Base-by-base conservation (phyloP, 2,888 invertebrate species). In the Stenodema calcarata region DNA sequence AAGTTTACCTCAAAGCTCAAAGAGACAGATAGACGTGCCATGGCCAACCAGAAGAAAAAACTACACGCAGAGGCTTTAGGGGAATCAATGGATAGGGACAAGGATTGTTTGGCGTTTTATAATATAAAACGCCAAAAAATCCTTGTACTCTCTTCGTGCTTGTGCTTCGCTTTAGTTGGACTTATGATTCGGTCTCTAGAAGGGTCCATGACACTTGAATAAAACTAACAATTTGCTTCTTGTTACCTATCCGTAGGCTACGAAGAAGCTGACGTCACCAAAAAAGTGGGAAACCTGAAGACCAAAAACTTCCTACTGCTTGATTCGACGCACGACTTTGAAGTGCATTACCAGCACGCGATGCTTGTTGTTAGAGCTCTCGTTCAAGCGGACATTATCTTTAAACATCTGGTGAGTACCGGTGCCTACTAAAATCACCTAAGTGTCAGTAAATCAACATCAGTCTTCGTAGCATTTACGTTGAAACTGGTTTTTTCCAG, bases 261-360 rank as follows among this genome's bases (percentile, higher is more conserved):
- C 90, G 94, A 95, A 90, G 95, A 94, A 87, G 94, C 95, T 42
- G 97, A 97, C 90, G 93, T 97, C 89, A 95, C 96, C 89, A 93
- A 95, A 90, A 94, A 95, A 90, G 96, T 96, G 1, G 94, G 94
- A 79, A 96, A 96, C 91, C 94, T 98, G 88, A 93, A 93, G 30
- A 89, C 89, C 79, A 89, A 90, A 84, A 86, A 88, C 11, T 88
- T 89, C 50, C 90, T 94, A 86, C 90, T 94, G 27, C 91, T 94
- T 42, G 97, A 98, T 91, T 97, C 97, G 78, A 95, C 96, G 0
- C 96, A 96, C 9, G 98, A 98, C 92, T 93, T 94, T 70, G 92
- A 94, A 89, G 96, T 97, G 69, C 98, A 97, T 90, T 95, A 96
- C 90, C 96, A 96, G 90, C 97, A 98, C 91, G 95, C 97, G 41